Conservation (phyloP, 2,888 invertebrate genomes). For the Synanthedon andrenaeformis region DNA sequence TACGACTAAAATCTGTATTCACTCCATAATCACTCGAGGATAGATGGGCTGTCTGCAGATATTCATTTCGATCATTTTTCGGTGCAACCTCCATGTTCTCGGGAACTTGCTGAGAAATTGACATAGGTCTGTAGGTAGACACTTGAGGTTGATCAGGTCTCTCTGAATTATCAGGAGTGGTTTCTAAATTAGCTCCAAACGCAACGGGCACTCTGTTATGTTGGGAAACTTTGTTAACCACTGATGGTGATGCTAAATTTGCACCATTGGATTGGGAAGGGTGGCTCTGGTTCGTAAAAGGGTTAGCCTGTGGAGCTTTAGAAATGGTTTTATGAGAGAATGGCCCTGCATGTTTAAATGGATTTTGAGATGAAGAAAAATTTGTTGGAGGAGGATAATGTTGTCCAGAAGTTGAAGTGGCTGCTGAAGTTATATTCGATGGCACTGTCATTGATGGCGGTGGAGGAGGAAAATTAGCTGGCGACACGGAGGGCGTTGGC, state of each 20-base stretch:
- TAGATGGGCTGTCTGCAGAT: constrained; percentile 81
- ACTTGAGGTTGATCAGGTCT: constrained; percentile 66
- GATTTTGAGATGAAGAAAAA: constrained; percentile 40
- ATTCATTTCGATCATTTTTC: constrained; percentile 79
- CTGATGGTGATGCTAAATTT: constrained; percentile 42
- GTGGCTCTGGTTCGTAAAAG: constrained; percentile 23
- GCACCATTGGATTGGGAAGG: constrained; percentile 35
- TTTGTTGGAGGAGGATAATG: constrained; percentile 22
- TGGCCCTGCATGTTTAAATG: constrained; percentile 55
- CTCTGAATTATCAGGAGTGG: constrained; percentile 77
- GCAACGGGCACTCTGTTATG: constrained; percentile 40
- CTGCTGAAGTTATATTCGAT: constrained; percentile 8
- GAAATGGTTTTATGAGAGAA: constrained; percentile 57
- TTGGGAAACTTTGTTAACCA: constrained; percentile 40
- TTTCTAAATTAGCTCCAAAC: constrained; percentile 73
- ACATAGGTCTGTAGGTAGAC: constrained; percentile 25
- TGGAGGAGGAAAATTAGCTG: constrained; percentile 18
- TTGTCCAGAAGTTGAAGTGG: constrained; percentile 3
- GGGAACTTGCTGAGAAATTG: constrained; percentile 39
- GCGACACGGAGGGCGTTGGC: constrained; percentile 18
- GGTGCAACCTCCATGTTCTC: constrained; percentile 75
- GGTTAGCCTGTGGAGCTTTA: constrained; percentile 21
- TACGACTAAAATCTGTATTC: constrained; percentile 58
- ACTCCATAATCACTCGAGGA: constrained; percentile 68
- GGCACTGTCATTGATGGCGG: constrained; percentile 3